Conservation (phyloP, 2,113 vertebrate species). For the Ranitomeya imitator region DNA sequence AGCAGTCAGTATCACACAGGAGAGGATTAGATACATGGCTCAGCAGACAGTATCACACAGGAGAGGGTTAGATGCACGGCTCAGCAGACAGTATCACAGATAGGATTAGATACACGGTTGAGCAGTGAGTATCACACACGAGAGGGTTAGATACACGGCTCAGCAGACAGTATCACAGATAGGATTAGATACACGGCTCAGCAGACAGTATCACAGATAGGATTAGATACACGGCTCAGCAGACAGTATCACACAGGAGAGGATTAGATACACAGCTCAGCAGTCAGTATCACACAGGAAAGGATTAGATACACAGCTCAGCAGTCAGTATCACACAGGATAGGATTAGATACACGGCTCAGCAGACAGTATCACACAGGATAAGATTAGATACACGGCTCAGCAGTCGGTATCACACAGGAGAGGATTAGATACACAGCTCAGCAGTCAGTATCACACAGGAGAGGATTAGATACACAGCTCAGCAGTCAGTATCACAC, state of each 20-base stretch:
- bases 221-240: too few species aligned
- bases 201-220: neutral
- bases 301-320: too few species aligned
- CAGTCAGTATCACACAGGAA: neutral
- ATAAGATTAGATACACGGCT: too few species aligned
- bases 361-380: neutral
- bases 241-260: neutral
- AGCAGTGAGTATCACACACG: neutral
- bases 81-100: neutral
- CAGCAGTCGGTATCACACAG: neutral
- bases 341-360: neutral
- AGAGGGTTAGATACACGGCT: neutral
- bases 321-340: neutral
- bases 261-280: neutral
- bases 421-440: neutral
- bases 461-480: too few species aligned
- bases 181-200: neutral
- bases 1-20: neutral
- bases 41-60: neutral
- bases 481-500: too few species aligned
- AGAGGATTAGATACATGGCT: neutral
- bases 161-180: neutral
- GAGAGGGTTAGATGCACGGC: neutral
- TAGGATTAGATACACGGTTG: neutral
- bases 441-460: neutral